Evolutionary conservation across 2,888 invertebrate genomes (phyloP).

Genomic region (Cephus sareptanus): DNA sequence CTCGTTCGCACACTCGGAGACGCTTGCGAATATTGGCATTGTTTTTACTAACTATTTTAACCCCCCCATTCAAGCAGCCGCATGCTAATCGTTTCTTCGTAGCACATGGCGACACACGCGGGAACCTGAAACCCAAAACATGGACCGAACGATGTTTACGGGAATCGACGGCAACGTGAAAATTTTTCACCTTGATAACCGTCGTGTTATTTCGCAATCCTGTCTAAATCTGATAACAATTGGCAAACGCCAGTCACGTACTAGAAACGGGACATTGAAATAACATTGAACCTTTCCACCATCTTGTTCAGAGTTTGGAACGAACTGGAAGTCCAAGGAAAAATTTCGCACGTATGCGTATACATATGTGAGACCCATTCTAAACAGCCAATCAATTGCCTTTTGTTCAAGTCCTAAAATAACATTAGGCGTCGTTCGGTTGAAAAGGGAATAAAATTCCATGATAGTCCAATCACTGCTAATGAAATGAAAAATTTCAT

Average conservation of each 20-base stretch:
- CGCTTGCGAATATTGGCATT: neutral
- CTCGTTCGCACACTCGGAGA: neutral
- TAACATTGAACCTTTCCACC: neutral
- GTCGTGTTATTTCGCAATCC: neutral
- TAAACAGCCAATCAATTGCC: neutral
- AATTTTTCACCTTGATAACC: neutral
- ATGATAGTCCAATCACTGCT: neutral
- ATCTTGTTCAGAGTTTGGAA: neutral
- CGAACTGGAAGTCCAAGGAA: neutral
- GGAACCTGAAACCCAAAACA: neutral
- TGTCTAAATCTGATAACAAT: neutral
- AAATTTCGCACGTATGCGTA: neutral
- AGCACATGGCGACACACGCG: neutral
- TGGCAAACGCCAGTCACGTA: neutral
- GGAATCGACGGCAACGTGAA: neutral
- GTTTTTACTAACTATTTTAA: neutral
- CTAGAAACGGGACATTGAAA: neutral
- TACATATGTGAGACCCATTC: neutral
- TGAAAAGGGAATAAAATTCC: neutral
- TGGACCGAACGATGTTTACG: neutral
- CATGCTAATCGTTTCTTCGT: neutral
- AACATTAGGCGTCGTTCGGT: neutral
- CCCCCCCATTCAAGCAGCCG: neutral
- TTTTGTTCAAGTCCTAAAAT: neutral
- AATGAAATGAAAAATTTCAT: no score